Evolutionary conservation across 2,113 vertebrate species (phyloP).

Genomic region (Oceanites oceanicus): DNA sequence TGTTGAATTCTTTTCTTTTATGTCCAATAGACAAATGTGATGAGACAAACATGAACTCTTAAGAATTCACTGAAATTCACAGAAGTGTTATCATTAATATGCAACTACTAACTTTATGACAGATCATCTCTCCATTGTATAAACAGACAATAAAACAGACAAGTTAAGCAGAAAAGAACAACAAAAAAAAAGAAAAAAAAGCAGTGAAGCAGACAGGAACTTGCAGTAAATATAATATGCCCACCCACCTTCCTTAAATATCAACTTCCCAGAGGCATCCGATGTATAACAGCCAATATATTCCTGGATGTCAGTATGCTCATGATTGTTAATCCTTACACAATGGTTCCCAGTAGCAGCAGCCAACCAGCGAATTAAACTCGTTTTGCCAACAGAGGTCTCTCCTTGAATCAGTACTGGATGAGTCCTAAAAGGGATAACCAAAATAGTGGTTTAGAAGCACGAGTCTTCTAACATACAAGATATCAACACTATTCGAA

Average conservation of each 20-base stretch:
- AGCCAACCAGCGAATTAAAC: constrained; percentile 91
- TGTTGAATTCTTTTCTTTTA: not conserved
- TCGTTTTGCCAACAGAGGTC: constrained; percentile 98
- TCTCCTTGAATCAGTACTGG: constrained; percentile 95
- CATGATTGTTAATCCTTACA: constrained; percentile 97
- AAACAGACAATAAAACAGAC: not conserved
- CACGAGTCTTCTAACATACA: not conserved
- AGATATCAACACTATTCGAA: not conserved
- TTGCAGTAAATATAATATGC: not conserved
- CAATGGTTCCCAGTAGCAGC: constrained; percentile 92
- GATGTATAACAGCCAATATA: constrained; percentile 97
- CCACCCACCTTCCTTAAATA: constrained; percentile 90
- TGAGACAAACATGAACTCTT: not conserved
- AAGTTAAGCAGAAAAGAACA: not conserved
- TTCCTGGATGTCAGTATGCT: constrained; percentile 98
- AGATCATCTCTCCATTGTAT: not conserved
- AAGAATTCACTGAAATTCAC: not conserved
- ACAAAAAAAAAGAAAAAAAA: not conserved
- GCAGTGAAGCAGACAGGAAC: not conserved
- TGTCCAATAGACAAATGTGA: not conserved
- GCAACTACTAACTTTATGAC: not conserved
- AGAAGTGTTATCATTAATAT: not conserved
- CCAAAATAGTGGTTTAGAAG: not conserved
- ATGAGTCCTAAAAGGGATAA: constrained; percentile 79
- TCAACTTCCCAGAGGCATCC: constrained; percentile 85